These are phyloP conservation scores for Helarctos malayanus DNA, from an alignment of 2,797 vertebrate species.

Conservation along the genomic window DNA sequence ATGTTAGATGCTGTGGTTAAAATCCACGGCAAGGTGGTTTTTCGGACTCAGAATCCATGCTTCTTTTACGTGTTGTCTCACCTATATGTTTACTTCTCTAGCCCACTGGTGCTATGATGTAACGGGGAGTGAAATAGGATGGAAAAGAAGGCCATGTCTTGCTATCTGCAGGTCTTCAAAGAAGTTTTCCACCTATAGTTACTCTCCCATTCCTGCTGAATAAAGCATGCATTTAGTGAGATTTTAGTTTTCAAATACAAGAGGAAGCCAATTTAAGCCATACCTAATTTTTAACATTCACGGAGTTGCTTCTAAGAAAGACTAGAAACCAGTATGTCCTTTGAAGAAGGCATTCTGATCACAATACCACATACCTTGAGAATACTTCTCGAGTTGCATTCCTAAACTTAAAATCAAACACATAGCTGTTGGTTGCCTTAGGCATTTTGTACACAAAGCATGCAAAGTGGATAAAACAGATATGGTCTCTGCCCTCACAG, in stretches of 20 bases:
- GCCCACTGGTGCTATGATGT: not conserved
- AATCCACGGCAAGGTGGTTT: not conserved
- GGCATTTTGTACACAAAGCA: not conserved
- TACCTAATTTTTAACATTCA: not conserved
- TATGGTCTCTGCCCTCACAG: not conserved
- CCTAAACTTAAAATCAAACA: slow-evolving; percentile 2
- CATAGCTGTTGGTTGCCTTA: not conserved
- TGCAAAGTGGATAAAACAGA: not conserved
- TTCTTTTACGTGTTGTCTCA: not conserved
- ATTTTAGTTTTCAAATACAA: slow-evolving; percentile 22
- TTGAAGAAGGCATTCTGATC: not conserved
- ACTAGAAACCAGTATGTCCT: not conserved
- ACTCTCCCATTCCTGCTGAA: not conserved
- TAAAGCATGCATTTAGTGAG: not conserved
- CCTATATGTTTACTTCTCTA: not conserved
- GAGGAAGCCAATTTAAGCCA: not conserved
- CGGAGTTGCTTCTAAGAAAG: not conserved
- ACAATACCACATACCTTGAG: not conserved
- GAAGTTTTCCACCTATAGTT: not conserved
- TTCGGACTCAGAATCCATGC: not conserved
- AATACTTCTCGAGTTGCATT: not conserved
- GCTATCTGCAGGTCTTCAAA: not conserved
- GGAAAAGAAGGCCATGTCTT: not conserved
- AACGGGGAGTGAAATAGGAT: not conserved
- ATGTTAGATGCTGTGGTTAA: not conserved